Evolutionary conservation across 92 coral and sea anemone genomes (phyloP), one percentile per base, ranked within the genome.

Genomic region (Palythoa heliodiscus): DNA sequence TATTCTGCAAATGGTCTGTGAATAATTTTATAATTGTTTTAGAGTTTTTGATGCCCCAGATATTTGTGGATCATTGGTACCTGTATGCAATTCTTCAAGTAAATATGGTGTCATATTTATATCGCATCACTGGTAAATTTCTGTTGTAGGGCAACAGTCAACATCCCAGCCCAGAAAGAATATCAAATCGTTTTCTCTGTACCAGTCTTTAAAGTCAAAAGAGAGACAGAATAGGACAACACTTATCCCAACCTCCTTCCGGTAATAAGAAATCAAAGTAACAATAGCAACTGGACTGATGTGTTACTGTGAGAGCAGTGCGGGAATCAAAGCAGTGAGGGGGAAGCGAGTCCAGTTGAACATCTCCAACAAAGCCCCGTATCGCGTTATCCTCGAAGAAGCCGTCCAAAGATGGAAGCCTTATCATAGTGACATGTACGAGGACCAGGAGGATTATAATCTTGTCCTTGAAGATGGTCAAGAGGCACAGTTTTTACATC

Each of bases 401-500:
- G 53, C 76, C 25, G 11, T 72, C 48, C 23, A 72, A 72, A 72
- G 43, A 68, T 68, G 89, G 89, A 11, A 29, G 66, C 57, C 73
- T 22, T 87, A 38, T 63, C 89, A 87, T 57, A 69, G 86, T 61
- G 86, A 87, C 60, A 52, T 39, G 67, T 87, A 38, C 66, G 75
- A 80, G 1, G 82, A 79, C 50, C 81, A 80, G 38, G 86, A 79
- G 70, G 86, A 79, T 79, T 87, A 79, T 71, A 58, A 58, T 77
- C 75, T 87, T 55, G 67, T 87, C 24, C 68, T 87, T 38, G 86
- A 87, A 53, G 68, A 87, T 87, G 52, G 89, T 63, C 75, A 87
- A 80, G 86, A 87, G 52, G 89, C 89, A 25, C 55, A 70, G 75
- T 87, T 87, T 72, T 84, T 87, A 39, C 86, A n/a, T n/a, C n/a